A percentile compares a stretch with the other conserved stretches of the same genome.
These are phyloP conservation scores for Melanostoma mellinum DNA, from an alignment of 2,888 invertebrate genomes.

Conservation along the genomic window DNA sequence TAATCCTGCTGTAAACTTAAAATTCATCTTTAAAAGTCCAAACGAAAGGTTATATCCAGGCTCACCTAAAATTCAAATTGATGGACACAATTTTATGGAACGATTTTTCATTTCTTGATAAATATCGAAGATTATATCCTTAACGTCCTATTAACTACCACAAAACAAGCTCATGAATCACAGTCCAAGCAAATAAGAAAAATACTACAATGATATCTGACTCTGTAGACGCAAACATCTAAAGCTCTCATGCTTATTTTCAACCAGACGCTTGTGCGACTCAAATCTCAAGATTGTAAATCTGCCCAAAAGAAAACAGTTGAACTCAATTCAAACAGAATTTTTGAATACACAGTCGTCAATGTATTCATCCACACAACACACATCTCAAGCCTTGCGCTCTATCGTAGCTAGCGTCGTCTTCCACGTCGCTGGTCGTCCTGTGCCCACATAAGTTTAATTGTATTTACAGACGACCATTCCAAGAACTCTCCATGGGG, in stretches of 20 bases:
- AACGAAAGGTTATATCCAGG: neutral
- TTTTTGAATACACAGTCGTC: slow-evolving; percentile 30
- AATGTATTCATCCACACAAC: slow-evolving; percentile 15
- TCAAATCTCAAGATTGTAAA: slow-evolving; percentile 58
- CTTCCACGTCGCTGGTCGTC: neutral
- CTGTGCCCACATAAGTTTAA: slow-evolving; percentile 47
- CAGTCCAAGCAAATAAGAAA: slow-evolving; percentile 2
- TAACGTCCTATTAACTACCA: slow-evolving; percentile 60
- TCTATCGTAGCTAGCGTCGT: neutral
- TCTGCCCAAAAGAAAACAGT: slow-evolving; percentile 58
- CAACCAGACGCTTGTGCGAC: slow-evolving; percentile 19
- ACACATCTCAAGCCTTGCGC: neutral
- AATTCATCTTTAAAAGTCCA: neutral
- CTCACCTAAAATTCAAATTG: neutral
- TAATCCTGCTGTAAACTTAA: neutral
- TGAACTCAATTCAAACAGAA: slow-evolving; percentile 64
- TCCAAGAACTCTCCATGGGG: slow-evolving; percentile 44
- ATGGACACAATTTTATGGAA: slow-evolving; percentile 36
- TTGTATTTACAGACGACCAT: slow-evolving; percentile 67
- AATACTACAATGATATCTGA: neutral
- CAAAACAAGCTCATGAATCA: slow-evolving; percentile 56
- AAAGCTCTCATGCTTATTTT: neutral
- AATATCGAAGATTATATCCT: slow-evolving; percentile 55
- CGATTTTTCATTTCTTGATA: slow-evolving; percentile 44
- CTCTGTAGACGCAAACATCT: slow-evolving; percentile 18